Base-by-base conservation (phyloP, 64 coral and sea anemone species). In the Pocillopora verrucosa region DNA sequence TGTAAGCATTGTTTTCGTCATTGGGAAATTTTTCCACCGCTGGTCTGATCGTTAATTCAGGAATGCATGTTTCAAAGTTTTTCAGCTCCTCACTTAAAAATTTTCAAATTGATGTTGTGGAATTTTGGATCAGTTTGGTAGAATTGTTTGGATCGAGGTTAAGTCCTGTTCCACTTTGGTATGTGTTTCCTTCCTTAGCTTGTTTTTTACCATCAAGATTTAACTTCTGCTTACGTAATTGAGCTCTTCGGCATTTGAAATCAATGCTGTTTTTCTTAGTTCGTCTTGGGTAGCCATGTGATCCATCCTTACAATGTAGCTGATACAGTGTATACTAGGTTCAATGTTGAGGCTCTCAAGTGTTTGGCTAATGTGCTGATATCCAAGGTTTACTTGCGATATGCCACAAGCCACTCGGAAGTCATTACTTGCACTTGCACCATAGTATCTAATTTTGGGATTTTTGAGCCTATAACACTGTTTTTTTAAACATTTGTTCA, bases 371-470 rank as follows among this genome's bases (percentile, higher is more conserved):
- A 83, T 26, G 36, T 83, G 72, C 37, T 72, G 65, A 24, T 86
- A 86, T 56, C 59, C 77, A 59, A 61, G 73, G 73, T 75, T 75
- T 75, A 35, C 4, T 75, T 75, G 73, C 36, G 34, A 75, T 25
- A 75, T 75, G 73, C 56, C 92, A 78, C 61, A 77, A 11, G 92
- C 87, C 36, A 89, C 63, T 72, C 87, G 19, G 41, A 89, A 76
- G 36, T 94, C 80, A 22, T 63, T 83, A 38, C 78, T 89, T 69
- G 83, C 60, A 59, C 86, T 89, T 38, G 45, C 58, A 16, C 87
- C 73, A 89, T 93, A 93, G 7, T 59, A 85, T 59, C 86, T 13
- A n/a, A 93, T 93, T 82, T 93, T 93, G 34, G 84, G 77, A 30
- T 76, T 84, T 76, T 93, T 22, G 92, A 89, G 15, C 92, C 92